phyloP scores from a whole-genome alignment of 2,888 invertebrate genomes.

The Polyommatus iphigenia region DNA sequence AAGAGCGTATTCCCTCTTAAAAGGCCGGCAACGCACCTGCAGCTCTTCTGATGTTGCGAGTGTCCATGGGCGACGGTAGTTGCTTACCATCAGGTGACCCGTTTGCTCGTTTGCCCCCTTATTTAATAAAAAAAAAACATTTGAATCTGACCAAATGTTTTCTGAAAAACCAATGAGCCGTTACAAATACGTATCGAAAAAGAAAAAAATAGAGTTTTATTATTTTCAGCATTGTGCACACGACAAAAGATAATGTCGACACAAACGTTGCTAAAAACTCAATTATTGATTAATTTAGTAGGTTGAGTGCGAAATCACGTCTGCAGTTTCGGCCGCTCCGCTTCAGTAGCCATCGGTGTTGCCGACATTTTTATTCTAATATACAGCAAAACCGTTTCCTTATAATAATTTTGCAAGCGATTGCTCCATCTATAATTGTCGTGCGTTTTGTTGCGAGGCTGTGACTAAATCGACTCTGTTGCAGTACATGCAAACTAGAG shows the following conservation, averaged over 20 bases:
- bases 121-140: too few species aligned
- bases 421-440: conserved; percentile 15
- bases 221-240: background rate
- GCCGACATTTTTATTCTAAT: conserved; percentile 45
- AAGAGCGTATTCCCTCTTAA: too few species aligned
- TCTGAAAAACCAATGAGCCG: background rate
- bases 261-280: conserved; percentile 19
- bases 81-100: too few species aligned
- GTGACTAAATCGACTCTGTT: conserved; percentile 17
- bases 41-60: too few species aligned
- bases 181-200: too few species aligned
- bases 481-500: background rate
- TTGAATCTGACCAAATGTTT: background rate
- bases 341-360: conserved; percentile 63
- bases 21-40: too few species aligned
- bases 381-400: conserved; percentile 33
- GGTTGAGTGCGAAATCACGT: conserved; percentile 51
- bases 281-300: conserved; percentile 39
- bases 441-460: conserved; percentile 14
- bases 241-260: conserved; percentile 23
- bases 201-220: background rate
- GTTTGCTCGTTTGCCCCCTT: too few species aligned
- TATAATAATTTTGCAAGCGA: conserved; percentile 22
- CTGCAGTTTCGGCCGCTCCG: conserved; percentile 54
- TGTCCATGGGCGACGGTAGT: too few species aligned